phyloP scores from a whole-genome alignment of 2,113 vertebrate species.

The Anarrhichthys ocellatus region DNA sequence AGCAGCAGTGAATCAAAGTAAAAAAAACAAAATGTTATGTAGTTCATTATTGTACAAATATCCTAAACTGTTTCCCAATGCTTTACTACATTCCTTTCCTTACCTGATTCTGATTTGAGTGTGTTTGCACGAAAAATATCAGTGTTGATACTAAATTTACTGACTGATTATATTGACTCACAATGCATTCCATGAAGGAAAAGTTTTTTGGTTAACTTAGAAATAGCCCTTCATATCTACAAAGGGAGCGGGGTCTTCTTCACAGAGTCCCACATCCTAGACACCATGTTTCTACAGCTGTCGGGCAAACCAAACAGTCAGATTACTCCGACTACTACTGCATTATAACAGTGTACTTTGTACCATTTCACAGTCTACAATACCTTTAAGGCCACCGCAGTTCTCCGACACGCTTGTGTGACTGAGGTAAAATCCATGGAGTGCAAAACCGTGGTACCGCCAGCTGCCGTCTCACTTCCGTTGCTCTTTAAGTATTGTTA shows the following conservation, averaged over 20 bases:
- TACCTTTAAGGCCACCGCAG: too few species aligned
- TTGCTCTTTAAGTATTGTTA: not conserved
- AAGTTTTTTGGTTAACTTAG: not conserved
- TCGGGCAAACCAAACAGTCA: not conserved
- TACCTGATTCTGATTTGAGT: not conserved
- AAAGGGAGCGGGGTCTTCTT: not conserved
- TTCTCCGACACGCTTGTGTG: too few species aligned
- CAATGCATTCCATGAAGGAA: not conserved
- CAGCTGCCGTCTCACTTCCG: not conserved
- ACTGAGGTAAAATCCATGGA: not conserved
- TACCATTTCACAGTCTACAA: not conserved
- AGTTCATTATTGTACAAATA: not conserved
- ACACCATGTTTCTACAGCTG: not conserved
- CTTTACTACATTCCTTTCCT: not conserved
- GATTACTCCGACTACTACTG: not conserved
- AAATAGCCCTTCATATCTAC: not conserved
- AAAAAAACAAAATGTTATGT: conserved; percentile 2
- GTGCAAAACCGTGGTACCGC: not conserved
- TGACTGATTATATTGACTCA: not conserved
- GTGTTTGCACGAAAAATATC: not conserved
- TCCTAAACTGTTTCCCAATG: not conserved
- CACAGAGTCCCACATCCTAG: not conserved
- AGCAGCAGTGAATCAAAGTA: conserved; percentile 10
- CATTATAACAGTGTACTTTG: not conserved
- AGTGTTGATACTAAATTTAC: not conserved